These are phyloP conservation scores for Syngnathus typhle DNA, from an alignment of 2,113 vertebrate species.

Conservation along the genomic window DNA sequence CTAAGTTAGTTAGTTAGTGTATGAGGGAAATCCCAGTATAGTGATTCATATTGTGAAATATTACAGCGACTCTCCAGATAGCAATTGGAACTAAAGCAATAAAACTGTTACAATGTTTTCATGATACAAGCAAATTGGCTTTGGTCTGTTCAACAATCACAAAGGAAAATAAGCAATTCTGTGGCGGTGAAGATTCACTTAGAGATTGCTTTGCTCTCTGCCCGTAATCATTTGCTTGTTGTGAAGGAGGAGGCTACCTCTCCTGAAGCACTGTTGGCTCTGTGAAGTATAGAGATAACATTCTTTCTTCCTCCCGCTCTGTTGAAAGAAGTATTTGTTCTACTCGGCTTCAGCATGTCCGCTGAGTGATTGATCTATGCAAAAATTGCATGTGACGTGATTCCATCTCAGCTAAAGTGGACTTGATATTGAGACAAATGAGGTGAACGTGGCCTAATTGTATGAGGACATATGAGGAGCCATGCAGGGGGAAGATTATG, in stretches of 20 bases:
- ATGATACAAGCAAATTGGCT: slow-evolving; percentile 23
- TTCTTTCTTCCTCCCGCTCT: slow-evolving; percentile 23
- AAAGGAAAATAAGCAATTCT: slow-evolving; percentile 13
- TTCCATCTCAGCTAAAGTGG: slow-evolving; percentile 5
- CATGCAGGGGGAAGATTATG: neutral
- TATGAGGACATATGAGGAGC: neutral
- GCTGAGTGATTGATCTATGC: slow-evolving; percentile 12
- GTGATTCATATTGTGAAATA: slow-evolving; percentile 41
- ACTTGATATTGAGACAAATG: slow-evolving; percentile 3
- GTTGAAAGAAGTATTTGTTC: slow-evolving; percentile 20
- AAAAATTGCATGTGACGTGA: slow-evolving; percentile 11
- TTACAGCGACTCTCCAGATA: slow-evolving; percentile 19
- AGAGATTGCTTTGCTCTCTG: slow-evolving; percentile 27
- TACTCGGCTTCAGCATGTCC: slow-evolving; percentile 1
- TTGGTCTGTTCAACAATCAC: slow-evolving; percentile 19
- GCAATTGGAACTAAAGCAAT: slow-evolving; percentile 26
- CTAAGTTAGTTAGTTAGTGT: slow-evolving; percentile 32
- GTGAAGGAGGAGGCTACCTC: slow-evolving; percentile 18
- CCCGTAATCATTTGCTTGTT: slow-evolving; percentile 36
- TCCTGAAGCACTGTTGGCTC: slow-evolving; percentile 23
- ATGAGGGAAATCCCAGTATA: slow-evolving; percentile 37
- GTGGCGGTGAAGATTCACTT: slow-evolving; percentile 40
- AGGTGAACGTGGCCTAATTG: neutral
- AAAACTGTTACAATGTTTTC: slow-evolving; percentile 15
- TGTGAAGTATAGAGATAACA: slow-evolving; percentile 15